A percentile compares a stretch with the other conserved stretches of the same genome.
Evolutionary conservation across 1,140 invertebrate species (phyloP).

Genomic region (Gryllus bimaculatus): DNA sequence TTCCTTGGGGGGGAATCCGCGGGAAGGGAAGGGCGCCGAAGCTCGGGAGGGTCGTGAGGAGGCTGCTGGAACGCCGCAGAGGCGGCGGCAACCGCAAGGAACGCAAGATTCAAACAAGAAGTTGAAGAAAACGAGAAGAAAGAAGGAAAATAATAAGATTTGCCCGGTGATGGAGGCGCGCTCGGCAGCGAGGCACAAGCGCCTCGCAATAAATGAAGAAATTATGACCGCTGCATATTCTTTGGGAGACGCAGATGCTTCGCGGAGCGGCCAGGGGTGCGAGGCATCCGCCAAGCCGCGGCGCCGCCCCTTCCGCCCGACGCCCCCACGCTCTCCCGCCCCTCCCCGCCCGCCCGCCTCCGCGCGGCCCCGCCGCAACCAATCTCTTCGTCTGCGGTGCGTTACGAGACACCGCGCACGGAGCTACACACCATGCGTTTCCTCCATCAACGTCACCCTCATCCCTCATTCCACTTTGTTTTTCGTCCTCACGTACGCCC

Average conservation of each 20-base stretch:
- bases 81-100: neutral
- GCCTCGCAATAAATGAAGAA: constrained; percentile 19
- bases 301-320: no score
- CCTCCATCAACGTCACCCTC: no score
- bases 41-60: neutral
- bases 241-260: constrained; percentile 15
- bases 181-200: neutral
- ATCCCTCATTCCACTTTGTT: no score
- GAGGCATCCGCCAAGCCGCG: neutral
- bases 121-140: neutral
- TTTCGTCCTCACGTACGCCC: no score
- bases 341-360: neutral
- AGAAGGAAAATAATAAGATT: constrained; percentile 13
- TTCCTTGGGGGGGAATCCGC: neutral
- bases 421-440: constrained; percentile 3
- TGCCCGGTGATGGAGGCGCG: constrained; percentile 7
- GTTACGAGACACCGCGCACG: neutral
- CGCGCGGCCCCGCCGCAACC: no score
- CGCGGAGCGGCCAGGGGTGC: neutral
- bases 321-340: no score
- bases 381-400: neutral
- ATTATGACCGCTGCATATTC: constrained; percentile 18
- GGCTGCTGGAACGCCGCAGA: no score
- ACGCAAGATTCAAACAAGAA: neutral
- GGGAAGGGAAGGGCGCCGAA: neutral